phyloP scores from a whole-genome alignment of 2,797 vertebrate genomes.

The Percopsis omiscomaycus region DNA sequence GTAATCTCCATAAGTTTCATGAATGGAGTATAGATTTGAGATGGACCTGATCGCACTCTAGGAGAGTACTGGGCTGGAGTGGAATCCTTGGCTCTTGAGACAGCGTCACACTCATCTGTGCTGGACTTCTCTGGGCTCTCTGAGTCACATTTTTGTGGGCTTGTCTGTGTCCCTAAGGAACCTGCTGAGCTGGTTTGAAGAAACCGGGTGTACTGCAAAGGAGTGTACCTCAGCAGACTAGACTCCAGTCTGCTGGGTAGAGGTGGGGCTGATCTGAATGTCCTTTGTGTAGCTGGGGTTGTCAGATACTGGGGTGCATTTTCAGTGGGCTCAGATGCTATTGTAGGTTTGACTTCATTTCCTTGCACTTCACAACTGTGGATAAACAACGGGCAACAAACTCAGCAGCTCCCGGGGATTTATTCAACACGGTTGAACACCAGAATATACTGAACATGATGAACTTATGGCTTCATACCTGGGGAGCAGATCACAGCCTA shows the following conservation, averaged over 20 bases:
- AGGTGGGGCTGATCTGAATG: conserved; percentile 39
- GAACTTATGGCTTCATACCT: conserved; percentile 78
- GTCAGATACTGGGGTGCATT: conserved; percentile 34
- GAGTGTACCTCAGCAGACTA: conserved; percentile 75
- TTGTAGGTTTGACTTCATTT: conserved; percentile 39
- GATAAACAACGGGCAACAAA: conserved; percentile 53
- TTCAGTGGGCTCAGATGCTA: conserved; percentile 33
- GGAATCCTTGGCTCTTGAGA: conserved; percentile 24
- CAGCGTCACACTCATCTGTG: conserved; percentile 36
- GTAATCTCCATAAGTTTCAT: conserved; percentile 88
- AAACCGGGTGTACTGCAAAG: conserved; percentile 73
- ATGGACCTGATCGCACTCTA: conserved; percentile 51
- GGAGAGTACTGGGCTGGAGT: conserved; percentile 15
- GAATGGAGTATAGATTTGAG: conserved; percentile 82
- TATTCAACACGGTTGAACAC: conserved; percentile 8
- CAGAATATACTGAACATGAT: conserved; percentile 10
- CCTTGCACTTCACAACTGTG: conserved; percentile 59
- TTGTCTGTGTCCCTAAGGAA: conserved; percentile 15
- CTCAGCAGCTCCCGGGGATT: conserved; percentile 29
- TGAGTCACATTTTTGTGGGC: conserved; percentile 13
- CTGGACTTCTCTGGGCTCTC: conserved; percentile 29
- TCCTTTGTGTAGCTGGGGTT: conserved; percentile 39
- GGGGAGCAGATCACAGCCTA: conserved; percentile 84
- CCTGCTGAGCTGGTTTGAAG: conserved; percentile 47
- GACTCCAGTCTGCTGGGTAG: conserved; percentile 71